A percentile compares a stretch with the other conserved stretches of the same genome.
phyloP scores from a whole-genome alignment of 1,140 invertebrate species.

The Helicoverpa armigera region DNA sequence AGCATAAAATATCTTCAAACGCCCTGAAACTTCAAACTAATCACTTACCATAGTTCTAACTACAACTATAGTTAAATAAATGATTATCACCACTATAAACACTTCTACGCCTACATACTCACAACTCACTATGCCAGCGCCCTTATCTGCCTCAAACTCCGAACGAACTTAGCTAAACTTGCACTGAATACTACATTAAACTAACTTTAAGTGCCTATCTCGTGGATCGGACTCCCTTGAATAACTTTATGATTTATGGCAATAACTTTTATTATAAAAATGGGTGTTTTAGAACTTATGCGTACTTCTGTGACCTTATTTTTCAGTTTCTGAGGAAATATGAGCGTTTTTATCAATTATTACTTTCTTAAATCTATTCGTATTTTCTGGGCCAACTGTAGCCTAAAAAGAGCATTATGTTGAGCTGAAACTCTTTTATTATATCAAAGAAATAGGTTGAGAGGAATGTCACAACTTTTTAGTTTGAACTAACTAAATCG shows the following conservation, averaged over 20 bases:
- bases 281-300: conserved; percentile 23
- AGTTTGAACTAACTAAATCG: too few relatives aligned
- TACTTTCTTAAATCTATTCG: too few relatives aligned
- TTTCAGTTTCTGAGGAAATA: not conserved
- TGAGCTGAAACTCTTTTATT: too few relatives aligned
- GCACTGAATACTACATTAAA: conserved; percentile 58
- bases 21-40: too few relatives aligned
- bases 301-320: conserved; percentile 28
- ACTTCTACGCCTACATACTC: not conserved
- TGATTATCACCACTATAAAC: too few relatives aligned
- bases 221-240: conserved; percentile 38
- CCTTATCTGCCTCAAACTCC: conserved; percentile 51
- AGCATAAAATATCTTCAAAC: too few relatives aligned
- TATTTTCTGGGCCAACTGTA: too few relatives aligned
- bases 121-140: conserved; percentile 3
- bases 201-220: conserved; percentile 63
- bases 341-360: not conserved
- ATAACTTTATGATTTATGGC: conserved; percentile 62
- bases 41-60: too few relatives aligned
- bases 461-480: too few relatives aligned
- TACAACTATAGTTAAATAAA: too few relatives aligned
- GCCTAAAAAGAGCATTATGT: too few relatives aligned
- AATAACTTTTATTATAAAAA: conserved; percentile 49
- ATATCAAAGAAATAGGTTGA: too few relatives aligned
- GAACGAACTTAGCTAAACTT: conserved; percentile 55